Evolutionary conservation across 2,113 vertebrate genomes (phyloP), one percentile per base, ranked within the genome.

Genomic region (Phyllopteryx taeniolatus): DNA sequence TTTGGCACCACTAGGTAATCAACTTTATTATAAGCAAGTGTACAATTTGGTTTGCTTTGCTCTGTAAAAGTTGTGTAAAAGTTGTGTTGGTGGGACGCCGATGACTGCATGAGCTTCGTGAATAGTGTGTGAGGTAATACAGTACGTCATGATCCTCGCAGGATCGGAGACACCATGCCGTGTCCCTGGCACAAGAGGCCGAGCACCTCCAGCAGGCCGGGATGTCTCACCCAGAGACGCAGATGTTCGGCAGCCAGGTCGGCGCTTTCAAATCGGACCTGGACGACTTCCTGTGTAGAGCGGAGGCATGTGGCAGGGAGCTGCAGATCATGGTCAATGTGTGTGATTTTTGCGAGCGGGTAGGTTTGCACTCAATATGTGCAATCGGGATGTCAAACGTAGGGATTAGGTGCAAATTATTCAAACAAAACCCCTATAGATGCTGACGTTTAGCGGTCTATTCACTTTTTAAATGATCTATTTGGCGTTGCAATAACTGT

Each of bases 291-390:
- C 90, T 93, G 81, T 91, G 91, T 80, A 89, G 91, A 0, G 92
- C 93, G 1, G 94, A 96, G 78, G 88, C 85, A 22, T 94, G 93
- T 1, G 94, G 90, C 79, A 83, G 85, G 0, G 95, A 96, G 84
- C 88, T 80, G 79, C 93, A 95, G 82, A 90, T 93, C 3, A 92
- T 93, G 79, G 88, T 86, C n/a, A 90, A 91, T 12, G 91, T 98
- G 0, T 69, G 90, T 44, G 71, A 12, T n/a, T 96, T 96, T 89
- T 94, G 92, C 89, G 90, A 91, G 83, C 92, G 95, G 95, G 96
- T 97, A 76, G 64, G 91, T 74, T 5, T 33, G 1, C 61, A 15
- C 47, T 63, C 1, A 8, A 4, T 19, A 33, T 72, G 33, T 15
- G 33, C 60, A 62, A 35, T 60, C 4, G 1, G 14, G 11, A 57